These are phyloP conservation scores for Progne subis DNA, from an alignment of 2,113 vertebrate species.

Conservation along the genomic window DNA sequence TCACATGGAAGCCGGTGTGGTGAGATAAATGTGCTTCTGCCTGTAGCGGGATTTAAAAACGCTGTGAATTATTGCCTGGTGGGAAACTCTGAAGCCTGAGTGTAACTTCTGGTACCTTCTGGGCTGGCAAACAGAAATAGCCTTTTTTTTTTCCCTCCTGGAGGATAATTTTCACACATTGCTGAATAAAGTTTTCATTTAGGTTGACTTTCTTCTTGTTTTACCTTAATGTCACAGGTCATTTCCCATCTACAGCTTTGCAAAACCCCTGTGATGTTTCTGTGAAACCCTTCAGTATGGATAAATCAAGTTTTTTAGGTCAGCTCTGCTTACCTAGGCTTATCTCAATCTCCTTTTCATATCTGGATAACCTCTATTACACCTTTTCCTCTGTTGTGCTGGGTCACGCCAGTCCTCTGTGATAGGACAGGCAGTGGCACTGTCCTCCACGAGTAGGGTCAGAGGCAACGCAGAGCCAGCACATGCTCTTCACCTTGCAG, in stretches of 20 bases:
- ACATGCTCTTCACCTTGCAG: neutral
- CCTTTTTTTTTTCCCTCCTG: neutral
- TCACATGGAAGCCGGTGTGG: rapidly evolving
- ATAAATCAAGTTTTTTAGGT: constrained; percentile 64
- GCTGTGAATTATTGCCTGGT: neutral
- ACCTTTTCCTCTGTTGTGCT: neutral
- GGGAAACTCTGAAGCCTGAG: neutral
- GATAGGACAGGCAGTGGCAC: neutral
- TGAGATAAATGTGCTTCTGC: neutral
- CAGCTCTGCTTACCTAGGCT: constrained; percentile 38
- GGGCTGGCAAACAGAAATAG: neutral
- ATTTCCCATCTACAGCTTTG: neutral
- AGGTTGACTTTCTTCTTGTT: constrained; percentile 16
- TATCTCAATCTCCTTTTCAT: constrained; percentile 23
- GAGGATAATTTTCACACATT: neutral
- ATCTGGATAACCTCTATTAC: constrained; percentile 10
- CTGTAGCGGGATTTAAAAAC: neutral
- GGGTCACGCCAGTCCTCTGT: neutral
- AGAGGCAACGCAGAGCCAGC: neutral
- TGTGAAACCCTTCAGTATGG: neutral
- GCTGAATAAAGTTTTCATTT: constrained; percentile 19
- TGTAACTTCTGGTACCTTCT: neutral
- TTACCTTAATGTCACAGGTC: constrained; percentile 27
- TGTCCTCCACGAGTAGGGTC: neutral
- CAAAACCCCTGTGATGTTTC: neutral